Base-by-base conservation (phyloP, 2,888 invertebrate genomes). In the Sussaba pulchella region DNA sequence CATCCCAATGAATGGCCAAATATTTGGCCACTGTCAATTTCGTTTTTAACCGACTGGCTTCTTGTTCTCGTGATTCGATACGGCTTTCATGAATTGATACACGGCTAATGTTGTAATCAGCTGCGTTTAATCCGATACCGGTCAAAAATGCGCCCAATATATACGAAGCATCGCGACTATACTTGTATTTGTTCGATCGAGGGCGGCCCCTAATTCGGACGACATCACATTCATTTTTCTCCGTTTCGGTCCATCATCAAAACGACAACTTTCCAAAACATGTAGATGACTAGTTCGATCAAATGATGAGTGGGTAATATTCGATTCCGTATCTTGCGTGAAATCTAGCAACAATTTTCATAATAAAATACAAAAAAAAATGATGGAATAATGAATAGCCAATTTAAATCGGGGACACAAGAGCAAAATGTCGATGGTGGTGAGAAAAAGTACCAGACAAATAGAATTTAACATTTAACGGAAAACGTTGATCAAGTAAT, bases 1-100 rank as follows among this genome's bases (percentile, higher is more conserved):
- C 61, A 71, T 78, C 82, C 78, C 72, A 81, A 52, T 81, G 77
- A 9, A 81, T 36, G 3, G 8, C 26, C 17, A 14, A 10, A 10
- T 12, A 5, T 14, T 54, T 4, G 14, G 26, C 24, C 10, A 63
- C 19, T 21, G 6, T 12, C 63, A 6, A 36, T 19, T 63, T 41
- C 26, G 26, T 26, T 19, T 21, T 64, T 6, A 64, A 24, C n/a
- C 17, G n/a, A 5, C 10, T 1, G 14, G 21, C 45, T 4, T 41
- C 41, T n/a, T 41, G n/a, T 64, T 6, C 10, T 10, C 64, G 36
- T 19, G 19, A 41, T 64, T 66, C 36, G 1, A 24, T 66, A 10
- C 66, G 66, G 47, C 47, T 24, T 12, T n/a, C n/a, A 19, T 45
- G 47, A 10, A 66, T 45, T 19, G 66, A 2, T 24, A 24, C 12